Evolutionary conservation across 2,888 invertebrate species (phyloP), one percentile per base, ranked within the genome.

Genomic region (Prosapia bicincta): DNA sequence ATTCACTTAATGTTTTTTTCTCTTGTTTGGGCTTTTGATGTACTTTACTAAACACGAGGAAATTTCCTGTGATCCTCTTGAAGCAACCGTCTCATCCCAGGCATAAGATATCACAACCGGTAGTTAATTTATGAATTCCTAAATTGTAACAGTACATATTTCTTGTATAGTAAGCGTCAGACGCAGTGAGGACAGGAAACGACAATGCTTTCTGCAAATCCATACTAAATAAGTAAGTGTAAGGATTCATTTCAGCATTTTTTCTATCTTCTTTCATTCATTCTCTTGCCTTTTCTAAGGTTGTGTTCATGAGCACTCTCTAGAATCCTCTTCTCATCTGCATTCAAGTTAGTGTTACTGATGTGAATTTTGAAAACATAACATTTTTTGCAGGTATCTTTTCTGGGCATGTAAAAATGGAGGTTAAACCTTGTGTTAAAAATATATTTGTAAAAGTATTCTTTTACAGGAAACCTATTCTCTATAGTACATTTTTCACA

Each of bases 1-100:
- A 80, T 78, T 78, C 82, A 38, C 15, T 6, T 82, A 69, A 81
- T 79, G 78, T 82, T 80, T 71, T 71, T 73, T 20, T 66, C n/a
- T n/a, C n/a, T 24, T 30, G n/a, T 70, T 20, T 10, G 20, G 9
- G 28, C n/a, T n/a, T n/a, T 43, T 7, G 10, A 74, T 10, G 78
- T 82, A 80, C 71, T 72, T 38, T 38, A 38, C 15, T 15, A 38
- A 2, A 38, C 38, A 38, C 9, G 38, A 38, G 13, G 38, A 38
- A 13, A 38, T 38, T 6, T 38, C 38, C 15, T 38, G 38, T 0
- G 32, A 75, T 24, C 71, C 75, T 30, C 75, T 75, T 23, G 66
- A 24, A 24, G 75, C 71, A 10, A 67, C 30, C 20, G 75, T 75
- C 26, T 75, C 71, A 26, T 75, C 75, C 75, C 75, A 75, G 23